Evolutionary conservation across 2,888 invertebrate species (phyloP).

Genomic region (Meta bourneti): DNA sequence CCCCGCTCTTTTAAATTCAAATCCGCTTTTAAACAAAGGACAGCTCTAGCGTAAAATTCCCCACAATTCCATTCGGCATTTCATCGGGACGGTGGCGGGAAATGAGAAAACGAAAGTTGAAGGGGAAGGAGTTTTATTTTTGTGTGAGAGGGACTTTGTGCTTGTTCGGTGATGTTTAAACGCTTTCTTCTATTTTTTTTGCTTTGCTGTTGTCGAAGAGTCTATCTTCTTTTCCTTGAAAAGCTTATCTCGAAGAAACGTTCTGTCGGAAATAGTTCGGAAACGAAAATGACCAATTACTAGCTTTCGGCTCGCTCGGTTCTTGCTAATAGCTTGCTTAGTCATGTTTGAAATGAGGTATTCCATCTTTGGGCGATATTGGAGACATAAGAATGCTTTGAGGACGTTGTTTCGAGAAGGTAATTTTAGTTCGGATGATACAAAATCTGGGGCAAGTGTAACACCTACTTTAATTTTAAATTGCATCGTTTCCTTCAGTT

Average conservation of each 20-base stretch:
- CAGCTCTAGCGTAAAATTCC: constrained; percentile 6
- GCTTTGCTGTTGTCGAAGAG: background rate
- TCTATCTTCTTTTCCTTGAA: background rate
- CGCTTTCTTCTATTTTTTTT: background rate
- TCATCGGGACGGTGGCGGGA: background rate
- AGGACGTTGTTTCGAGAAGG: background rate
- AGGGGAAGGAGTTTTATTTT: background rate
- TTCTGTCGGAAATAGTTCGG: background rate
- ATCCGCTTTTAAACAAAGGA: constrained; percentile 31
- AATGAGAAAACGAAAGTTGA: background rate
- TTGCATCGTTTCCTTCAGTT: background rate
- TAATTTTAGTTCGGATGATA: background rate
- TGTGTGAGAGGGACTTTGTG: background rate
- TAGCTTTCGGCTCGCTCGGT: background rate
- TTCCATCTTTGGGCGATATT: background rate
- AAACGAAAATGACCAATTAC: constrained; percentile 1
- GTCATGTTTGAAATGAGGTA: background rate
- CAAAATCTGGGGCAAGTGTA: background rate
- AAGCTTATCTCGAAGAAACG: background rate
- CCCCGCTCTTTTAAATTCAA: constrained; percentile 31
- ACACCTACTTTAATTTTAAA: background rate
- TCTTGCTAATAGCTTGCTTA: background rate
- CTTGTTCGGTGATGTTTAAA: background rate
- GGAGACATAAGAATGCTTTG: background rate
- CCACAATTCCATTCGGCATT: constrained; percentile 17